Percentiles rank a stretch among this genome's conserved stretches.
These are phyloP conservation scores for Euphysa ruthae DNA, from an alignment of 30 jellyfish, hydroid and myxozoan genomes.

Conservation along the genomic window DNA sequence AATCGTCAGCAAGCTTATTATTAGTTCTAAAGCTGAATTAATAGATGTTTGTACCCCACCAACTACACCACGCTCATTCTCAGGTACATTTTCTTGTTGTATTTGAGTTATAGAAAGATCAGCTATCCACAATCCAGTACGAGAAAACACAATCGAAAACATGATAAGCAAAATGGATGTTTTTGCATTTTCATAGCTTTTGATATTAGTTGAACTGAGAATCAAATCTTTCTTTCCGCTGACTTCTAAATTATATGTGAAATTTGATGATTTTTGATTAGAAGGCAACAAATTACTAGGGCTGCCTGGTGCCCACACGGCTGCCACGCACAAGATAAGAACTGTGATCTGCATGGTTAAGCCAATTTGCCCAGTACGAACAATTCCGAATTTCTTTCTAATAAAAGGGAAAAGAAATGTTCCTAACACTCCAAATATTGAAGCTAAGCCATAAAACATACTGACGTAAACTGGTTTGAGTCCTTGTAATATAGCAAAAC, in stretches of 20 bases:
- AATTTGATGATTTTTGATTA: not conserved
- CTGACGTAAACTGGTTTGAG: slow-evolving; percentile 64
- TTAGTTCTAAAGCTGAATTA: slow-evolving; percentile 72
- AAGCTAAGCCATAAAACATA: slow-evolving; percentile 73
- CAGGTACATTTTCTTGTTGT: slow-evolving; percentile 82
- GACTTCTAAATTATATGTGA: not conserved
- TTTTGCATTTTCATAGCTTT: slow-evolving; percentile 1
- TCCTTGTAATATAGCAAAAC: slow-evolving; percentile 71
- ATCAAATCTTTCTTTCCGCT: not conserved
- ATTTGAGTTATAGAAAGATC: slow-evolving; percentile 93
- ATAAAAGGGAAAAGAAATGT: slow-evolving; percentile 68
- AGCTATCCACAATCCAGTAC: slow-evolving; percentile 94
- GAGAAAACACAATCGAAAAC: slow-evolving; percentile 75
- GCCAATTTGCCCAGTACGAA: slow-evolving; percentile 64
- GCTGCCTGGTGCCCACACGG: slow-evolving; percentile 96
- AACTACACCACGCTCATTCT: slow-evolving; percentile 78
- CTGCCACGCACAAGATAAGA: slow-evolving; percentile 69
- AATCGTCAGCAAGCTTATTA: slow-evolving; percentile 66
- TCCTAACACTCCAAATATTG: slow-evolving; percentile 79
- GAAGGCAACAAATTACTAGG: slow-evolving; percentile 65
- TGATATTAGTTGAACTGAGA: not conserved
- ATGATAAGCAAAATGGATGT: slow-evolving; percentile 57
- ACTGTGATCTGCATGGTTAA: slow-evolving; percentile 57
- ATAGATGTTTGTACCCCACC: slow-evolving; percentile 92
- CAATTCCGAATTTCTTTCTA: slow-evolving; percentile 59